Evolutionary conservation across 2,797 vertebrate species (phyloP).

Genomic region (Ambastaia sidthimunki): DNA sequence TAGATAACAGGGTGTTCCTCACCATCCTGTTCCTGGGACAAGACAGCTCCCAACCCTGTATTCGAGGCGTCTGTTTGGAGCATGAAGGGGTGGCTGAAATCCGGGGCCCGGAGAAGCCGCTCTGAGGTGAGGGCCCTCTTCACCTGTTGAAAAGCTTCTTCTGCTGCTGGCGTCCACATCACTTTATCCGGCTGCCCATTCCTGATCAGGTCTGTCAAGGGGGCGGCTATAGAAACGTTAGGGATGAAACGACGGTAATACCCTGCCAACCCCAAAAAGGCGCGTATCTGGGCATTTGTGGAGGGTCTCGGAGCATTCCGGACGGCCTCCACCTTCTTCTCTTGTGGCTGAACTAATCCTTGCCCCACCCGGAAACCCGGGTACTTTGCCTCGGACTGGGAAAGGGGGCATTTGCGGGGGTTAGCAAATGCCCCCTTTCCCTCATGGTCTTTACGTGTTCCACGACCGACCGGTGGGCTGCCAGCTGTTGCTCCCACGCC

Average conservation of each 20-base stretch:
- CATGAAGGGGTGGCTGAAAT: neutral
- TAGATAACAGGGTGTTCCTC: neutral
- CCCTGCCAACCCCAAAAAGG: neutral
- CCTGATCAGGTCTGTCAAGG: neutral
- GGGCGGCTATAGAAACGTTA: neutral
- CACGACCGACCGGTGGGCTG: too few species aligned
- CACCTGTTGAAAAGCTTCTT: neutral
- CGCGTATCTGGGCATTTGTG: neutral
- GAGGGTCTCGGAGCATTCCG: too few species aligned
- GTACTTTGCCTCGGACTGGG: neutral
- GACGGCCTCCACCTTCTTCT: neutral
- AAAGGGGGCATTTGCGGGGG: neutral
- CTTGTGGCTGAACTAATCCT: neutral
- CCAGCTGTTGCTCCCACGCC: too few species aligned
- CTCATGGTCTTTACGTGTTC: too few species aligned
- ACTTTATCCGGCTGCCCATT: neutral
- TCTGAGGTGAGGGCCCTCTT: neutral
- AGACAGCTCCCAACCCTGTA: too few species aligned
- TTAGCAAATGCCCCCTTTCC: too few species aligned
- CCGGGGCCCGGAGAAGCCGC: neutral
- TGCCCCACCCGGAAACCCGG: neutral
- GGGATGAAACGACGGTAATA: neutral
- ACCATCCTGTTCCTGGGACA: too few species aligned
- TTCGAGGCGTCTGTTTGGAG: neutral
- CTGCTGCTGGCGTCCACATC: neutral